Evolutionary conservation across 2,113 vertebrate genomes (phyloP), one percentile per base, ranked within the genome.

Genomic region (Rhea americana): DNA sequence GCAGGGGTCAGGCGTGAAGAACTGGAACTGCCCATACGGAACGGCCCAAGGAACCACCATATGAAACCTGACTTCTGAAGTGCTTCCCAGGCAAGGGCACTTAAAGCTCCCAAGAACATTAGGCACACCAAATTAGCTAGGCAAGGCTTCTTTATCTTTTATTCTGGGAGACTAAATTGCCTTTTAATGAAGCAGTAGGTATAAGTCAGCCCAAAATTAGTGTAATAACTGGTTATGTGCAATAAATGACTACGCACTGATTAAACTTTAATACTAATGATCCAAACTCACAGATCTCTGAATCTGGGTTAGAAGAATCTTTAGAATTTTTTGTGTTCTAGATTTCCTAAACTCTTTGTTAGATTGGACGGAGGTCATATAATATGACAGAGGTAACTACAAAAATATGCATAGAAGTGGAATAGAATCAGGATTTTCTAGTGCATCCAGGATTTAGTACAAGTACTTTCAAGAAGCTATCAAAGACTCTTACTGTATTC

Each of bases 1-100:
- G 45, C 39, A 45, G 22, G 24, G 28, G 7, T 9, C 24, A 2
- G 0, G 5, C 0, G 0, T 5, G 48, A 89, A 43, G 13, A 91
- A 19, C 28, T 35, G 3, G 5, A 41, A 51, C 1, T 15, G 20
- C 17, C 35, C 35, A 35, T 35, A 35, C 35, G 3, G 5, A 41
- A 51, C 1, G 13, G 20, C 17, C 32, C 53, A 30, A 87, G 41
- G 73, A 87, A 41, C 3, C 13, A 56, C 56, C 19, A 22, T 16
- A 39, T 14, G 45, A 79, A 85, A 9, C 16, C 45, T 59, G 14
- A 13, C 3, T 72, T 84, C 24, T 71, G 30, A 61, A 1, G 0
- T 47, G 7, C 26, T 89, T 91, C 43, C 26, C 25, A n/a, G n/a
- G 6, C n/a, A 53, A 68, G 21, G 28, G 7, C 11, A 32, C 6